Conservation (phyloP, 1,140 invertebrate genomes). For the Andricus grossulariae region DNA sequence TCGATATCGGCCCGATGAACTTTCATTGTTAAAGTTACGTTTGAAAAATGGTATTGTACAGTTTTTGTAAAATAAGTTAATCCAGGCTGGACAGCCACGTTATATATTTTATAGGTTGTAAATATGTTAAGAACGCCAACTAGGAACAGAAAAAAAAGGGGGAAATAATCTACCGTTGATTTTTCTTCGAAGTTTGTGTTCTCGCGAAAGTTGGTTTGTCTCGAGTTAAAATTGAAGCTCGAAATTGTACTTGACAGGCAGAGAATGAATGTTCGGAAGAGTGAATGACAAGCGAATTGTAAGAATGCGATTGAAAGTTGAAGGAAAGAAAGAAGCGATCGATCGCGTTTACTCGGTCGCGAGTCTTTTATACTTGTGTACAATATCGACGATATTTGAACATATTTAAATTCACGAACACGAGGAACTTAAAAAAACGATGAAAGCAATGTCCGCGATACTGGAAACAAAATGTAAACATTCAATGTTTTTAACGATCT, state of each 20-base stretch:
- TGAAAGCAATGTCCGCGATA: conserved; percentile 46
- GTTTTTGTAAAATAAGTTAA: conserved; percentile 70
- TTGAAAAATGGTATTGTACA: conserved; percentile 59
- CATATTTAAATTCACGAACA: not conserved
- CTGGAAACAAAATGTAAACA: conserved; percentile 62
- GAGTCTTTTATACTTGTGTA: conserved; percentile 20
- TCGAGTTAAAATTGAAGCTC: not conserved
- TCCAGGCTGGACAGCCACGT: conserved; percentile 64
- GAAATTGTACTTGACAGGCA: not conserved
- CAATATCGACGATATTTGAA: conserved; percentile 12
- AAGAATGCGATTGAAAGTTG: conserved; percentile 13
- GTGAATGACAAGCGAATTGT: conserved; percentile 13
- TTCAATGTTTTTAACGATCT: conserved; percentile 73
- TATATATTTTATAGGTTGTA: conserved; percentile 71
- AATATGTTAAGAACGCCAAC: conserved; percentile 52
- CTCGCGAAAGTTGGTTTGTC: conserved; percentile 33
- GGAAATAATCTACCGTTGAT: conserved; percentile 26
- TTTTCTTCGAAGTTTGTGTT: conserved; percentile 43
- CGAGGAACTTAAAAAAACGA: conserved; percentile 2
- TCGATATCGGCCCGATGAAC: conserved; percentile 2
- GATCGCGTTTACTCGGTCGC: conserved; percentile 33
- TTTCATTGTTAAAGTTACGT: conserved; percentile 26
- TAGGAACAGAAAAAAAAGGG: conserved; percentile 32
- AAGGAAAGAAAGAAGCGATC: conserved; percentile 1
- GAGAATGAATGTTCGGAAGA: conserved; percentile 33